phyloP scores from a whole-genome alignment of 1,140 invertebrate genomes.

The Procambarus clarkii region DNA sequence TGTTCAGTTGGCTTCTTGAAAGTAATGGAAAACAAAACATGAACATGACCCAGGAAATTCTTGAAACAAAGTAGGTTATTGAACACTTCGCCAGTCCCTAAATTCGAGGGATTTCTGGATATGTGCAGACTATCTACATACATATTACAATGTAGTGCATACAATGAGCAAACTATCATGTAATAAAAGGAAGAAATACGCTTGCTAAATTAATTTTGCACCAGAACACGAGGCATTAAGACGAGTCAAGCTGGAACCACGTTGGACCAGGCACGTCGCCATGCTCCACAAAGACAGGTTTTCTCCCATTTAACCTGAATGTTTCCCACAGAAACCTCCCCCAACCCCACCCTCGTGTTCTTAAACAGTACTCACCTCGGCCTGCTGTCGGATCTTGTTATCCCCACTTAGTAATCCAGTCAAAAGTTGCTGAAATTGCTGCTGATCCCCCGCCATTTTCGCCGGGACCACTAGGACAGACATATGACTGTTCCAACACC shows the following conservation, averaged over 20 bases:
- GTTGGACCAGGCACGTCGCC: background rate
- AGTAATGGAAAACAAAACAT: too few relatives aligned
- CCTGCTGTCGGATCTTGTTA: constrained; percentile 60
- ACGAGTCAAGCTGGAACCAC: constrained; percentile 15
- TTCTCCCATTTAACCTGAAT: background rate
- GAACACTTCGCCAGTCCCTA: background rate
- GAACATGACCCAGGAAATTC: background rate
- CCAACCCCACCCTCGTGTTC: background rate
- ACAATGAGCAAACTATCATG: background rate
- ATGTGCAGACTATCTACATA: background rate
- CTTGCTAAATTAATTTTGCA: background rate
- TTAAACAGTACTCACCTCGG: constrained; percentile 48
- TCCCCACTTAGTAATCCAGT: constrained; percentile 57
- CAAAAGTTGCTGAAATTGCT: constrained; percentile 63
- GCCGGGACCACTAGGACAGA: constrained; percentile 54
- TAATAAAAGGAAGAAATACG: background rate
- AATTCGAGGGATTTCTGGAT: background rate
- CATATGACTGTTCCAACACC: constrained; percentile 62
- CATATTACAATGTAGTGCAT: background rate
- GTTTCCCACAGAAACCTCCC: too few relatives aligned
- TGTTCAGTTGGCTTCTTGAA: too few relatives aligned
- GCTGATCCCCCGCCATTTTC: constrained; percentile 66
- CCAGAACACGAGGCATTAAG: background rate
- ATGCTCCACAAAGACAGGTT: background rate
- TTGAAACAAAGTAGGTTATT: background rate